Conservation (phyloP, 2,888 invertebrate species). For the Uloborus plumipes region DNA sequence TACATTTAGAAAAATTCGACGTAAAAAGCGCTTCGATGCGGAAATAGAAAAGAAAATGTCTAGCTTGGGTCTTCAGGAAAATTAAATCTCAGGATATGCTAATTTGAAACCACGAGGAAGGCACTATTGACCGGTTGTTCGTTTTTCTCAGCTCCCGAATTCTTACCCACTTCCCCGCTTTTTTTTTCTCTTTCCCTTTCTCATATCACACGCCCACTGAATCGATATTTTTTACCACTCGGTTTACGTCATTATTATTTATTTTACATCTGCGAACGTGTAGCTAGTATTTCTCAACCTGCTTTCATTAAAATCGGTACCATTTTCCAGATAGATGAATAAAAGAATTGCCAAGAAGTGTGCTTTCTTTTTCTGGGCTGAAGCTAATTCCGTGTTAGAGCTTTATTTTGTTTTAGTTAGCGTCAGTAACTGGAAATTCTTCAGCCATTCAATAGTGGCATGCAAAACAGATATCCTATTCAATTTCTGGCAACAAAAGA, state of each 20-base stretch:
- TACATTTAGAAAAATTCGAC: slow-evolving; percentile 5
- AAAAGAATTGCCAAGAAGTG: too few species aligned
- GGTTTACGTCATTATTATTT: slow-evolving; percentile 51
- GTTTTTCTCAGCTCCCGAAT: slow-evolving; percentile 18
- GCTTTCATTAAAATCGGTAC: slow-evolving; percentile 46
- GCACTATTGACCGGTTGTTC: slow-evolving; percentile 43
- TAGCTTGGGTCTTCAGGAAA: slow-evolving; percentile 36
- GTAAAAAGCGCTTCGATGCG: slow-evolving; percentile 3
- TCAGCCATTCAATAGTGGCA: slow-evolving; percentile 22
- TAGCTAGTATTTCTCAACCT: slow-evolving; percentile 14
- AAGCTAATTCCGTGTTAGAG: too few species aligned
- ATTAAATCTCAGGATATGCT: slow-evolving; percentile 56
- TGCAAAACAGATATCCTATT: slow-evolving; percentile 42
- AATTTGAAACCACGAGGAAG: slow-evolving; percentile 40
- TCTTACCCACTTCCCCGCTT: slow-evolving; percentile 13
- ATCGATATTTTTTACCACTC: slow-evolving; percentile 30
- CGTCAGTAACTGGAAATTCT: slow-evolving; percentile 27
- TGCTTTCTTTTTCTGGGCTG: too few species aligned
- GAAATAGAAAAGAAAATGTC: slow-evolving; percentile 28
- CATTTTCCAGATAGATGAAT: slow-evolving; percentile 8
- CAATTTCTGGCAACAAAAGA: slow-evolving; percentile 22
- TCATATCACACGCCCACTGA: slow-evolving; percentile 4
- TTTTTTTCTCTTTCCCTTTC: slow-evolving; percentile 18
- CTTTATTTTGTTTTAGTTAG: slow-evolving; percentile 16
- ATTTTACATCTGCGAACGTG: slow-evolving; percentile 32